Base-by-base conservation (phyloP, 2,888 invertebrate genomes). In the Tinea semifulvella region DNA sequence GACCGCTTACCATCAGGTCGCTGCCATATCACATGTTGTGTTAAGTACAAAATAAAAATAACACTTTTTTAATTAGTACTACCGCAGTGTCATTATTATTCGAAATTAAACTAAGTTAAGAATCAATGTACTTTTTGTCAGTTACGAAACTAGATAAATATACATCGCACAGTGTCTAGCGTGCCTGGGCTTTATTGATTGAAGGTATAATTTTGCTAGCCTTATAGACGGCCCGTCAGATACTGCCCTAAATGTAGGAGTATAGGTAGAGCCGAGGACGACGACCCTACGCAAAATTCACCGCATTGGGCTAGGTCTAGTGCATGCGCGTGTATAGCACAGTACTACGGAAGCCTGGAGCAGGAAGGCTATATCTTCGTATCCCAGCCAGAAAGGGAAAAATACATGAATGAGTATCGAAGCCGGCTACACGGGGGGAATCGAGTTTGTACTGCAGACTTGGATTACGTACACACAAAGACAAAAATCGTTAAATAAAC, bases 231-330 rank as follows among this genome's bases (percentile, higher is more conserved):
- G 17, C 28, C 28, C 28, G 31, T 43, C 43, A 43, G 43, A 28
- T 28, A 31, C 19, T 43, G 28, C 31, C 28, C 31, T 28, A 28
- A 31, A 43, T 43, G 28, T 28, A 20, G 16, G 16, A 42, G 43
- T 43, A 43, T 43, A 43, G 40, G 40, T 40, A 40, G 40, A 22
- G 2, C 11, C 53, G 65, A 72, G 80, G 74, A 70, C 80, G 67
- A 68, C 65, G 80, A 82, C 74, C 82, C 73, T 76, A 82, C 82
- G 79, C 81, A 81, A 82, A 82, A 80, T 81, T 80, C 76, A 64
- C 79, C 79, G 81, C 82, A 81, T 80, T 82, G 80, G 73, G 76
- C 77, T 81, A 82, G 81, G 79, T 76, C 74, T 75, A 79, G 74
- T 73, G 67, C 68, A 72, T 73, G 71, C 72, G 72, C 72, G 72